Evolutionary conservation across 2,113 vertebrate genomes (phyloP).

Genomic region (Myotis lucifugus): DNA sequence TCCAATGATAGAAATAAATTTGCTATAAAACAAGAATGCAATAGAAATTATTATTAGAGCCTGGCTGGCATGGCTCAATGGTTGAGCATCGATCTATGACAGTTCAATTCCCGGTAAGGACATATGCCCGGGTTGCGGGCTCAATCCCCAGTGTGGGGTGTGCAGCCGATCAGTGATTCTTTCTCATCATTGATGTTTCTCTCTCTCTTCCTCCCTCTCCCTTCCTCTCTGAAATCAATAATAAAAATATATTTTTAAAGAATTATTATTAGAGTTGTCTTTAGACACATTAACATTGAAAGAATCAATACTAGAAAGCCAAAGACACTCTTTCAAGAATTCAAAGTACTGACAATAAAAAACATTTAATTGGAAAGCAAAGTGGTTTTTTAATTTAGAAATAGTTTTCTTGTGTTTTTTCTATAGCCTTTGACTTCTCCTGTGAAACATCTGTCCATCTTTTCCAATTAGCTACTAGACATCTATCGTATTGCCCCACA

Average conservation of each 20-base stretch:
- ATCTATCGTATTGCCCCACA: background rate
- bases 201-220: too few relatives aligned
- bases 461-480: background rate
- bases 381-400: background rate
- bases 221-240: too few relatives aligned
- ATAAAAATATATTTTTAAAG: too few relatives aligned
- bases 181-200: too few relatives aligned
- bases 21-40: background rate
- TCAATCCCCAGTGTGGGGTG: too few relatives aligned
- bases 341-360: background rate
- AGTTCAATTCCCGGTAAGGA: too few relatives aligned
- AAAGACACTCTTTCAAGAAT: background rate
- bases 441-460: background rate
- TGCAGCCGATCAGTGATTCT: too few relatives aligned
- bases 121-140: too few relatives aligned
- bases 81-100: too few relatives aligned
- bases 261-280: background rate
- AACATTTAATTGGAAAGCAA: background rate
- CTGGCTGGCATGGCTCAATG: too few relatives aligned
- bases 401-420: background rate
- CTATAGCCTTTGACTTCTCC: background rate
- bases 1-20: background rate
- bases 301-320: slow-evolving; percentile 19
- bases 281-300: slow-evolving; percentile 18
- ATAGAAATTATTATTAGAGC: background rate